Base-by-base conservation (phyloP, 2,888 invertebrate genomes). In the Lacanobia oleracea region DNA sequence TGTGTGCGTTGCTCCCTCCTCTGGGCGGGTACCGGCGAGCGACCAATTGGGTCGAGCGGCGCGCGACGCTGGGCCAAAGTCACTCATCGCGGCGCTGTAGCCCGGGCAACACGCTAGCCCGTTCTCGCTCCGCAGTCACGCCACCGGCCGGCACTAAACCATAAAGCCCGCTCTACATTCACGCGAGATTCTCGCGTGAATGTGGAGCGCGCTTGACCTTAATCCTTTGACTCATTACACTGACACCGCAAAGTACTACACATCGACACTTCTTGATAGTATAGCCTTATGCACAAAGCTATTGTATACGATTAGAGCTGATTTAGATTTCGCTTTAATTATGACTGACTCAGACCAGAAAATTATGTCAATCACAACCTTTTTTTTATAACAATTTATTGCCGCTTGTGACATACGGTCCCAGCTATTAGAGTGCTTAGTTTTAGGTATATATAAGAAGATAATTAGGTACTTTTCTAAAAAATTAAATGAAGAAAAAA, bases 41-140 rank as follows among this genome's bases (percentile, higher is more conserved):
- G 91, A 93, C 96, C 96, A 96, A 96, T 96, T 93, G 96, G 94
- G 94, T 90, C 91, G 92, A 89, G 90, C 96, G 96, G 95, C 96
- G 96, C 96, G 96, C 96, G 96, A 93, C 95, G 94, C 91, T 86
- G 90, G 86, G 88, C 82, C 86, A 81, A 88, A 89, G 93, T 94
- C 93, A 95, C 93, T 94, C 93, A 91, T 88, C 88, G 92, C 90
- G 89, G 85, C 86, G 91, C 90, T 83, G 83, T 87, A 84, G 87
- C 67, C 82, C 85, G 14, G 67, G 84, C 70, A 76, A 87, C 89
- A 92, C 93, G 93, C 83, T 75, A 91, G 92, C 82, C 77, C 71
- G 82, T 75, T 77, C 64, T 63, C 75, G 72, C 75, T 79, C 53
- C 67, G 75, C 56, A 66, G 76, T 79, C 72, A 75, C 67, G 72